Percentiles rank a stretch among this genome's conserved stretches.
Evolutionary conservation across 2,888 invertebrate genomes (phyloP).

Genomic region (Rhagonycha fulva): DNA sequence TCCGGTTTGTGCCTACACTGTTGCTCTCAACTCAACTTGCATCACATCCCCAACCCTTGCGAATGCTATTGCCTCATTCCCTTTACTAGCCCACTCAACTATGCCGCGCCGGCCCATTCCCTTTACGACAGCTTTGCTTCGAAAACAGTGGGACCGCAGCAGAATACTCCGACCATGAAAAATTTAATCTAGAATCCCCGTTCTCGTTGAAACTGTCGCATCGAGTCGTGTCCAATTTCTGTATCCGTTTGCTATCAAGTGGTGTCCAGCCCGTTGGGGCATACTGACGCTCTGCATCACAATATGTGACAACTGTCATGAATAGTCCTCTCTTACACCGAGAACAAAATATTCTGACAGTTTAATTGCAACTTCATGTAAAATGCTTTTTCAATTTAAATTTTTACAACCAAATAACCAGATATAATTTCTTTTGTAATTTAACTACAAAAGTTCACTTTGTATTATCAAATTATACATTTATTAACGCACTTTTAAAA

Average conservation of each 20-base stretch:
- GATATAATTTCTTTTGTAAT: neutral
- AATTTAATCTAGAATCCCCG: constrained; percentile 49
- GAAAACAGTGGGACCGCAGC: constrained; percentile 38
- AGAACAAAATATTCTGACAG: constrained; percentile 24
- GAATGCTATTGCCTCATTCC: constrained; percentile 33
- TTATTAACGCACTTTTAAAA: neutral
- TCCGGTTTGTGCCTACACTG: constrained; percentile 42
- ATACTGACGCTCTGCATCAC: constrained; percentile 35
- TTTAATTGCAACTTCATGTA: constrained; percentile 26
- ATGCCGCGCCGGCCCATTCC: constrained; percentile 36
- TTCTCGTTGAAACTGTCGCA: constrained; percentile 42
- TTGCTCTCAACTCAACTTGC: constrained; percentile 39
- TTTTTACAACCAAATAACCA: neutral
- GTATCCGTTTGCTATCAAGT: constrained; percentile 41
- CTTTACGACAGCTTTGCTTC: constrained; percentile 37
- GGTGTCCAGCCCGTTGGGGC: constrained; percentile 38
- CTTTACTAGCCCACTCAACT: constrained; percentile 31
- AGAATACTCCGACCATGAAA: constrained; percentile 46
- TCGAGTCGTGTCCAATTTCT: constrained; percentile 30
- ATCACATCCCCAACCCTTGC: constrained; percentile 14
- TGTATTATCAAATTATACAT: neutral
- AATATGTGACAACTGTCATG: constrained; percentile 41
- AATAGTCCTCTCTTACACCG: constrained; percentile 17
- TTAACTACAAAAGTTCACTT: neutral
- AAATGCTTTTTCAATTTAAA: constrained; percentile 4